Evolutionary conservation across 1,140 invertebrate genomes (phyloP), one percentile per base, ranked within the genome.

Genomic region (Pseudobourletiella spinata): DNA sequence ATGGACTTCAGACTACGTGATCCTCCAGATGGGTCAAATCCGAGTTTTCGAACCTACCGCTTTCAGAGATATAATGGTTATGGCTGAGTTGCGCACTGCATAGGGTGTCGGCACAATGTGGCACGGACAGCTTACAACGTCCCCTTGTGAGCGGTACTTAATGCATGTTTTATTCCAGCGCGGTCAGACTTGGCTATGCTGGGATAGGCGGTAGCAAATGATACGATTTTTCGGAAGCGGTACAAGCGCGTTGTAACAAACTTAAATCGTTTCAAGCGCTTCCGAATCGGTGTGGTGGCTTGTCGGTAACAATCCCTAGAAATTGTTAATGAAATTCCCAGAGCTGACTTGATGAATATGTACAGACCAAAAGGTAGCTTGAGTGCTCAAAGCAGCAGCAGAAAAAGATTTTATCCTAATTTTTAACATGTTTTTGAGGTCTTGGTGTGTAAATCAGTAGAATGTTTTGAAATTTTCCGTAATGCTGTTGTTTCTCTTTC

Each of bases 251-350:
- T 50, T 29, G 79, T 90, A 64, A 75, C 69, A 15, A 79, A 83
- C 18, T 74, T 91, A 59, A 80, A 80, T 16, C 87, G 91, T 74
- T 91, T 82, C 73, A 82, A 84, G 0, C 75, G 76, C 25, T 89
- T 90, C 72, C 82, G 80, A 29, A 82, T 91, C 30, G 79, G 78
- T 51, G 77, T 91, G 25, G 78, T 80, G 72, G 88, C 86, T 2
- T 91, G 88, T 63, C 79, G 88, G 11, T 79, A 83, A 59, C 72
- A 30, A 1, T 43, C 35, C 18, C 42, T 46, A 26, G 44, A 51
- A 14, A 61, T 54, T 44, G 57, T 58, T 55, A 69, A 69, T 60
- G 68, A 67, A 32, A 63, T 65, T 65, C 51, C 64, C 59, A n/a
- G 54, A 57, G 14, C 16, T 64, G n/a, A 18, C 55, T n/a, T 4